A percentile compares a stretch with the other conserved stretches of the same genome.
Evolutionary conservation across 2,113 vertebrate genomes (phyloP).

Genomic region (Actenoides hombroni): DNA sequence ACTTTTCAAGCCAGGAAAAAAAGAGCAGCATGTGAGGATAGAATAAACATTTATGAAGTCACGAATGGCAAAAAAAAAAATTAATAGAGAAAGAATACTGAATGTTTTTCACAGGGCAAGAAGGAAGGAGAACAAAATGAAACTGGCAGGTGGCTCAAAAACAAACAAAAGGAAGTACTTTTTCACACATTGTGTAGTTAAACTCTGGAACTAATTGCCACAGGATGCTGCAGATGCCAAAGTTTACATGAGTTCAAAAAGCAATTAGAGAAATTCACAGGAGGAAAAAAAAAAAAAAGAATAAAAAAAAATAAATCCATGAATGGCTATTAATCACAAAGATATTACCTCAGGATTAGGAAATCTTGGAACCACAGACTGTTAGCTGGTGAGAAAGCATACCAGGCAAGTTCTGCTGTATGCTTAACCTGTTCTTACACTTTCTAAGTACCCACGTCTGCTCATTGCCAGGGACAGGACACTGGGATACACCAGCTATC

Average conservation of each 20-base stretch:
- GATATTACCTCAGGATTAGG: constrained; percentile 31
- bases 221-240: constrained; percentile 60
- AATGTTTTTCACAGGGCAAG: constrained; percentile 15
- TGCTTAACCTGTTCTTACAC: background rate
- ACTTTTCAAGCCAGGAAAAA: background rate
- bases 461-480: background rate
- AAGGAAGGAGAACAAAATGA: constrained; percentile 29
- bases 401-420: background rate
- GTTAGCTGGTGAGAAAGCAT: background rate
- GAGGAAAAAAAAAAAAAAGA: background rate
- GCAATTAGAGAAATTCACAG: constrained; percentile 51
- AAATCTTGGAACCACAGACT: background rate
- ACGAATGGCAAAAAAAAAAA: background rate
- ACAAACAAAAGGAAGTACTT: constrained; percentile 61
- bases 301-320: background rate
- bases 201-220: constrained; percentile 64
- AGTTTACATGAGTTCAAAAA: constrained; percentile 62
- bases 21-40: background rate
- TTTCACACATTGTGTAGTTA: constrained; percentile 50
- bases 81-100: constrained; percentile 13
- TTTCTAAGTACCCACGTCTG: background rate
- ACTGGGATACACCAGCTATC: background rate
- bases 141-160: constrained; percentile 58
- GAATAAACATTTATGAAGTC: background rate
- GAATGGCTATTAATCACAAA: constrained; percentile 46